These are phyloP conservation scores for Chironomus riparius DNA, from an alignment of 2,888 invertebrate species.

Conservation along the genomic window DNA sequence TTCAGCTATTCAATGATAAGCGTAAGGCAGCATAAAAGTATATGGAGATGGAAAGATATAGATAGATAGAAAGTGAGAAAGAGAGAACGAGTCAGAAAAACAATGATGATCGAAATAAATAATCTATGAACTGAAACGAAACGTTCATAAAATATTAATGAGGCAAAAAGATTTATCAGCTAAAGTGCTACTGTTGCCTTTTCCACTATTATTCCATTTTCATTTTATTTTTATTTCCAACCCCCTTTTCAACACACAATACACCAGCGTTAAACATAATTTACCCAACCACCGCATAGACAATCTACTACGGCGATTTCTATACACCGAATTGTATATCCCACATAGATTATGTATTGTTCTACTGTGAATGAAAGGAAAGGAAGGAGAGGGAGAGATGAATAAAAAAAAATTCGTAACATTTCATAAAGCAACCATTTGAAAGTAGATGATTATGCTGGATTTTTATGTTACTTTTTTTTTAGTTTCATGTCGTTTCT, in stretches of 20 bases:
- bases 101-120: slow-evolving; percentile 27
- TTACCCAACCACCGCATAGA: too few relatives aligned
- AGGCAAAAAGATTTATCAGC: slow-evolving; percentile 27
- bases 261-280: neutral
- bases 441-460: slow-evolving; percentile 3
- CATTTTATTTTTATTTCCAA: neutral
- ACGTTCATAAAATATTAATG: slow-evolving; percentile 27
- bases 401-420: too few relatives aligned
- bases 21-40: too few relatives aligned
- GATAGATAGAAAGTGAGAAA: too few relatives aligned
- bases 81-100: neutral
- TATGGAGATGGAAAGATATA: too few relatives aligned
- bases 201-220: neutral
- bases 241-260: neutral
- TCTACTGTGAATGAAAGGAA: neutral
- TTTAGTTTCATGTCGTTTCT: neutral
- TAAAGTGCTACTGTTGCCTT: slow-evolving; percentile 20
- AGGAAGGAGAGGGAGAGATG: too few relatives aligned
- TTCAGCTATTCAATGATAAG: neutral
- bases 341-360: neutral
- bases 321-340: too few relatives aligned
- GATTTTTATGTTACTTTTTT: neutral
- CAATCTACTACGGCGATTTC: too few relatives aligned
- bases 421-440: neutral
- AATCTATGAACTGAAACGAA: slow-evolving; percentile 28